Evolutionary conservation across 1,140 invertebrate genomes (phyloP), one percentile per base, ranked within the genome.

Genomic region (Drosophila nikananu): DNA sequence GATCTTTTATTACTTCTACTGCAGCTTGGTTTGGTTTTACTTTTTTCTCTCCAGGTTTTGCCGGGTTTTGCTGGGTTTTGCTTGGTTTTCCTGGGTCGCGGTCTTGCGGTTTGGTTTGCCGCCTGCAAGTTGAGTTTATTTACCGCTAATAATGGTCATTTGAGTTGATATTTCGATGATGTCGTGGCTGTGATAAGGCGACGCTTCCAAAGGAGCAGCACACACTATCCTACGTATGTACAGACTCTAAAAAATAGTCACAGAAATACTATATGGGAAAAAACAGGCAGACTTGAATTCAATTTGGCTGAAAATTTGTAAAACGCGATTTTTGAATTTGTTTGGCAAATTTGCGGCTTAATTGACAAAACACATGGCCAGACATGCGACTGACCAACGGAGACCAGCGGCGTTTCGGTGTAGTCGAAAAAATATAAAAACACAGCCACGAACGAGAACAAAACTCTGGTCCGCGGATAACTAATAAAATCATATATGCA

Each of bases 401-500:
- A n/a, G n/a, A 83, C 87, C 87, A 77, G 78, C 81, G 83, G 83
- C 83, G 78, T 75, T 89, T 81, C 61, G 72, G 17, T 83, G 61
- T 76, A 67, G 57, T 80, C 46, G 44, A 51, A 62, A 60, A 44
- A 63, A 70, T 9, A 64, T 21, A 25, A 54, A 71, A 65, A 46
- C 30, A 48, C 10, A 39, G 62, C 46, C 59, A 51, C 44, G 62
- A 46, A 51, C 60, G 6, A 74, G 54, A 68, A 81, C 78, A 77
- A 82, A 78, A 81, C 58, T 55, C 37, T 32, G 37, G 65, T 78
- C 66, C 32, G 46, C 21, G 70, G 68, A 73, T 73, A 68, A 80
- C 89, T 91, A 91, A 91, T 87, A 91, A 91, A 91, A 91, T 91
- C 83, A 91, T 91, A 84, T 87, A 86, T 89, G 81, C 83, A 91